Evolutionary conservation across 2,113 vertebrate genomes (phyloP).

Genomic region (Melanotaenia duboulayi): DNA sequence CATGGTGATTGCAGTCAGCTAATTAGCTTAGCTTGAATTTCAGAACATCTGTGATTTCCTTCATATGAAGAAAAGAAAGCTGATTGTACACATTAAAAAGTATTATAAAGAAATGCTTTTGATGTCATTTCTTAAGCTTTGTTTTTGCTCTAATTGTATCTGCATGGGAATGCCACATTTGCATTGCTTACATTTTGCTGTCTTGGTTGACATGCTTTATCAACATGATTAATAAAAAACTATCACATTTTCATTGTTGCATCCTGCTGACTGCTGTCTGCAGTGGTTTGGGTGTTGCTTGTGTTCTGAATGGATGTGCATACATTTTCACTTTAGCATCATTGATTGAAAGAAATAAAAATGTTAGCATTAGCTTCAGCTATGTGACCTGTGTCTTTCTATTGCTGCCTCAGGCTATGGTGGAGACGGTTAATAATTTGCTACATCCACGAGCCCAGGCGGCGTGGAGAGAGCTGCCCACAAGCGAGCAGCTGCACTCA

Average conservation of each 20-base stretch:
- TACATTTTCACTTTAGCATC: slow-evolving; percentile 18
- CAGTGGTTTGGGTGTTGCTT: slow-evolving; percentile 34
- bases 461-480: slow-evolving; percentile 92
- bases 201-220: slow-evolving; percentile 53
- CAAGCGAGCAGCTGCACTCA: slow-evolving; percentile 92
- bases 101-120: background rate
- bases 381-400: slow-evolving; percentile 50
- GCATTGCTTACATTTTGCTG: slow-evolving; percentile 52
- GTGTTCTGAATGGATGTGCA: slow-evolving; percentile 35
- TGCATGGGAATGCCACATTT: slow-evolving; percentile 73
- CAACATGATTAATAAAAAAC: slow-evolving; percentile 58
- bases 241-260: slow-evolving; percentile 40
- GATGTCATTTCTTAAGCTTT: slow-evolving; percentile 9
- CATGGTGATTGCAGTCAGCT: slow-evolving; percentile 71
- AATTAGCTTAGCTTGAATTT: slow-evolving; percentile 68
- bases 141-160: slow-evolving; percentile 36
- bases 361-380: slow-evolving; percentile 30
- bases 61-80: slow-evolving; percentile 21
- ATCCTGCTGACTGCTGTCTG: slow-evolving; percentile 42
- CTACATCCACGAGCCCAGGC: slow-evolving; percentile 92
- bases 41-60: slow-evolving; percentile 63
- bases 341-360: slow-evolving; percentile 32
- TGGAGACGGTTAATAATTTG: slow-evolving; percentile 98
- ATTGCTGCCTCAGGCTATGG: slow-evolving; percentile 90
- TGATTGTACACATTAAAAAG: slow-evolving; percentile 28